phyloP scores from a whole-genome alignment of 2,113 vertebrate genomes.

The Centropus bengalensis region DNA sequence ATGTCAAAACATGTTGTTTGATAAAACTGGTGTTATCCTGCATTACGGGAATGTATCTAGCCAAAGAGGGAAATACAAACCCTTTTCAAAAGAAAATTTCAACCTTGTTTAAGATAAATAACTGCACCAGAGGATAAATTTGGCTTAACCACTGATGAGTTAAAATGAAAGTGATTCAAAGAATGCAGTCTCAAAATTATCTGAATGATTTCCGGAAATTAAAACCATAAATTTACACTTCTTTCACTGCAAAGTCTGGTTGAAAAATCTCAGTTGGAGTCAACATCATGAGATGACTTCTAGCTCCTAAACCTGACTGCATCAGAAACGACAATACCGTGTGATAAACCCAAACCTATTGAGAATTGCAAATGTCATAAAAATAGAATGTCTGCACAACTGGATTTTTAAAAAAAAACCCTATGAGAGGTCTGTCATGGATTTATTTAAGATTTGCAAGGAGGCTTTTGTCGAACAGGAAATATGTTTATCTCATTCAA shows the following conservation, averaged over 20 bases:
- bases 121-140: neutral
- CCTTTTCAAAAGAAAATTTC: neutral
- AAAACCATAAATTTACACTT: constrained; percentile 12
- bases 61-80: neutral
- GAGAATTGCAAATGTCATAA: neutral
- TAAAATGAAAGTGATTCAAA: constrained; percentile 36
- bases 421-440: neutral
- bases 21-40: neutral
- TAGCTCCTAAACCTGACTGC: neutral
- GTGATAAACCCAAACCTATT: neutral
- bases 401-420: neutral
- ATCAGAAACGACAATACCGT: neutral
- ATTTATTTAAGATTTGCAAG: neutral
- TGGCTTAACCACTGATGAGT: neutral
- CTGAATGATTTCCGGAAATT: constrained; percentile 34
- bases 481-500: neutral
- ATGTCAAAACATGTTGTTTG: neutral
- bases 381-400: neutral
- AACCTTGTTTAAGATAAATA: neutral
- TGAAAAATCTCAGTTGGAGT: constrained; percentile 11
- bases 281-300: neutral
- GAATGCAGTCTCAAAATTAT: neutral
- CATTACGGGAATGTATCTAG: neutral
- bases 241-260: neutral
- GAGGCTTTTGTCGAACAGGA: neutral